phyloP scores from a whole-genome alignment of 2,797 vertebrate species.

The Periophthalmus magnuspinnatus region DNA sequence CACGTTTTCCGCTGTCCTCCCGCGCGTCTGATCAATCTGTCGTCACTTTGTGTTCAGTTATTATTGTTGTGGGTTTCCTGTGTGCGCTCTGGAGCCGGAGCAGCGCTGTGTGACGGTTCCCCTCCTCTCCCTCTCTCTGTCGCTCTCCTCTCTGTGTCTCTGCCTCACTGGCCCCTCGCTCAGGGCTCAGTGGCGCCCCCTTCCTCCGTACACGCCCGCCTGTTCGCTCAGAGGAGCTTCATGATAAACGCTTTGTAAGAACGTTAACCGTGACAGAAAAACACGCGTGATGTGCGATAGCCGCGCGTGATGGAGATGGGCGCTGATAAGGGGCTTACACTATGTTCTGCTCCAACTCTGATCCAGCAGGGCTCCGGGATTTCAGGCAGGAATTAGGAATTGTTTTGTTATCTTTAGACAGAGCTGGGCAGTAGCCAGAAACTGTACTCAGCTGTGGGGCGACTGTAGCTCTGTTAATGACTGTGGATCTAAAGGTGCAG shows the following conservation, averaged over 20 bases:
- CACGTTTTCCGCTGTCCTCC: conserved; percentile 20
- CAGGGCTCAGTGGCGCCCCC: conserved; percentile 46
- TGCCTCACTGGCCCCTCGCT: conserved; percentile 26
- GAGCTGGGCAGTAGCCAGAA: too few species aligned
- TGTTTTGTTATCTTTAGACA: too few species aligned
- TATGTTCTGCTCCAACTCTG: not conserved
- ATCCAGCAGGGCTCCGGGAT: too few species aligned
- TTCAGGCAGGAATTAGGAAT: not conserved
- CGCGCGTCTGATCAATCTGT: conserved; percentile 34
- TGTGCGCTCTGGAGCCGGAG: conserved; percentile 57
- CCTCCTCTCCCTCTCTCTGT: conserved; percentile 38
- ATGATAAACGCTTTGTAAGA: conserved; percentile 43
- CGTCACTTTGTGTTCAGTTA: conserved; percentile 45
- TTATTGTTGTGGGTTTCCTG: conserved; percentile 31
- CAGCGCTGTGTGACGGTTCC: conserved; percentile 51
- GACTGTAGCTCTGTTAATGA: too few species aligned
- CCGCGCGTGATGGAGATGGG: not conserved
- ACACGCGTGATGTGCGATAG: not conserved
- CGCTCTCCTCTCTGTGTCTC: conserved; percentile 20
- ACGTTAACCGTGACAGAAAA: not conserved
- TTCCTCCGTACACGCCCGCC: conserved; percentile 27
- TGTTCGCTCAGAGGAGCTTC: conserved; percentile 34
- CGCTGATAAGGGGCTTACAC: not conserved
- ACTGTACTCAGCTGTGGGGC: too few species aligned
- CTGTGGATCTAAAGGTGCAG: too few species aligned